Evolutionary conservation across 2,113 vertebrate species (phyloP).

Genomic region (Dasyornis broadbenti): DNA sequence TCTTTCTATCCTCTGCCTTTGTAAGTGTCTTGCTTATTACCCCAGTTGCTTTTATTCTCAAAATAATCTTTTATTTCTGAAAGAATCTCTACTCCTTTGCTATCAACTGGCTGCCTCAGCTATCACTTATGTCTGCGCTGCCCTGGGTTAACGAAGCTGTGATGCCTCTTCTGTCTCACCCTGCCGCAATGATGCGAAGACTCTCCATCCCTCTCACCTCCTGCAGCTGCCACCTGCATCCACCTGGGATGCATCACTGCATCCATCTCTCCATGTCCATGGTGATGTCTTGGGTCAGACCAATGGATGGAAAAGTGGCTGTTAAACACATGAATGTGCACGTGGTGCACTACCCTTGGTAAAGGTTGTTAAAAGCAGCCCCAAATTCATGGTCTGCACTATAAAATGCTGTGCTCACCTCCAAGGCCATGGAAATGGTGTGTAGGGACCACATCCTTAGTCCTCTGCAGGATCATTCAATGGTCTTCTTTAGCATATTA

Average conservation of each 20-base stretch:
- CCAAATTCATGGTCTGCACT: not conserved
- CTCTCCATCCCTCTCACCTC: not conserved
- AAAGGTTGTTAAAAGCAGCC: not conserved
- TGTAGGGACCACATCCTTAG: not conserved
- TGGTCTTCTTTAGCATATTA: not conserved
- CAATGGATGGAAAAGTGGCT: not conserved
- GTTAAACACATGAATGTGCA: fast-evolving
- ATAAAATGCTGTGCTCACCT: not conserved
- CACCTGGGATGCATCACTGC: not conserved
- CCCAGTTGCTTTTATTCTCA: not conserved
- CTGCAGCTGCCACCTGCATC: not conserved
- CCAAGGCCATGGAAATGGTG: fast-evolving
- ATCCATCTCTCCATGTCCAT: not conserved
- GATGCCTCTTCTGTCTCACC: not conserved
- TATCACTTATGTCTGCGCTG: not conserved
- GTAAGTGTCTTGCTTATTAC: not conserved
- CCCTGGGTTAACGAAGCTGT: not conserved
- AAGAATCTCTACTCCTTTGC: not conserved
- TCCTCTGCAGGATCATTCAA: not conserved
- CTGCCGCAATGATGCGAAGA: not conserved
- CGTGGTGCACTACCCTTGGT: fast-evolving
- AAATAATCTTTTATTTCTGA: not conserved
- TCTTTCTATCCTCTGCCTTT: not conserved
- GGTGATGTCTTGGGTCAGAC: not conserved
- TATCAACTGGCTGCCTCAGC: not conserved